A percentile compares a stretch with the other conserved stretches of the same genome.
phyloP scores from a whole-genome alignment of 2,797 vertebrate species.

The Pseudochaenichthys georgianus region DNA sequence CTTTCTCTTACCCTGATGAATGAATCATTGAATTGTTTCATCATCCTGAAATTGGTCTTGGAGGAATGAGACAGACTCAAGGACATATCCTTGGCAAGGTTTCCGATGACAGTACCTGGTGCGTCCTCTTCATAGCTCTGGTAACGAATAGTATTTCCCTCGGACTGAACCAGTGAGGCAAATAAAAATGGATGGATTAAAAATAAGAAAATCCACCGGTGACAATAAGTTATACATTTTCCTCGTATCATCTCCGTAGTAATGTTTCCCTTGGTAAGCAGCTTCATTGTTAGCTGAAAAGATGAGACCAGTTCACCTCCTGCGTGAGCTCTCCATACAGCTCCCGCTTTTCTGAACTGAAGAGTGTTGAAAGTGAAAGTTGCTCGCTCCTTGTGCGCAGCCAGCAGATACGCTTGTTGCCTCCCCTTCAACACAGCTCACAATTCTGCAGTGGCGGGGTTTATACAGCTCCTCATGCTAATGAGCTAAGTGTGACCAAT shows the following conservation, averaged over 20 bases:
- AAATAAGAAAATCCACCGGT: constrained; percentile 77
- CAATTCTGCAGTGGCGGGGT: constrained; percentile 82
- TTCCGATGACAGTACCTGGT: constrained; percentile 94
- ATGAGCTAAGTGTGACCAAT: constrained; percentile 86
- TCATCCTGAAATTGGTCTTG: constrained; percentile 90
- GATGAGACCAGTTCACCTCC: constrained; percentile 59
- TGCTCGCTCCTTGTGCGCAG: constrained; percentile 74
- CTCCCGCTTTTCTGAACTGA: constrained; percentile 67
- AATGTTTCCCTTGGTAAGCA: constrained; percentile 45
- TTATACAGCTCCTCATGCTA: constrained; percentile 93
- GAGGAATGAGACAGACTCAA: constrained; percentile 85
- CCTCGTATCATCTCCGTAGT: constrained; percentile 64
- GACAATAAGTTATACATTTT: constrained; percentile 63
- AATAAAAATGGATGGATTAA: constrained; percentile 71
- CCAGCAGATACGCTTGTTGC: constrained; percentile 78
- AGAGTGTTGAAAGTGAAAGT: constrained; percentile 81
- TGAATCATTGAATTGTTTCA: constrained; percentile 93
- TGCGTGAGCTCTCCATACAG: constrained; percentile 70
- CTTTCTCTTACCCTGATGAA: constrained; percentile 92
- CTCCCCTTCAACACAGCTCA: constrained; percentile 81
- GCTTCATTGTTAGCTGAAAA: constrained; percentile 55
- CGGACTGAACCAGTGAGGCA: constrained; percentile 70
- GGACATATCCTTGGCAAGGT: constrained; percentile 93
- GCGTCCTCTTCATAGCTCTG: constrained; percentile 93
- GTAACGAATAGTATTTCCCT: constrained; percentile 92